Base-by-base conservation (phyloP, 2,888 invertebrate genomes). In the Aspidiotus rigidus region DNA sequence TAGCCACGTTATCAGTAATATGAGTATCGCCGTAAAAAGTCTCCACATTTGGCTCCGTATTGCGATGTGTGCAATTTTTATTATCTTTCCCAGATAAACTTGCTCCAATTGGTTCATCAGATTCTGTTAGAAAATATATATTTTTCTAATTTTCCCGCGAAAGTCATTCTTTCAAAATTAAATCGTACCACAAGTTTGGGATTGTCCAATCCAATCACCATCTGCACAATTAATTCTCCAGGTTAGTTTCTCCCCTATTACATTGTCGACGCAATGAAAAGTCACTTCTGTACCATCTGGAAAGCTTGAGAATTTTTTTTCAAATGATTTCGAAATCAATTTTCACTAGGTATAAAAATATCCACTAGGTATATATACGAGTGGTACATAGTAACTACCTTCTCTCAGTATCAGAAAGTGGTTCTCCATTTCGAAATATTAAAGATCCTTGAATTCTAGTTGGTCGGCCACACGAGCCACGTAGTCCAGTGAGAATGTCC, bases 201-300 rank as follows among this genome's bases (percentile, higher is more conserved):
- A 86, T 75, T 88, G 83, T 28, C 90, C 91, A 71, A 89, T 85
- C 92, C 92, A 92, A 73, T 83, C 85, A 0, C 91, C 91, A 74
- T 90, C 87, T 76, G 90, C 89, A 75, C 91, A 92, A 69, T 88
- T 85, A 39, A 91, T 86, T 74, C 88, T 87, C 92, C 92, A 92
- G 0, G 89, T 88, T 40, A 86, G 88, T 75, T 87, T 86, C 78
- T 90, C 90, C 0, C 88, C 89, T 80, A 89, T 87, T 57, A 88
- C 86, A 72, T 87, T 87, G 1, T 87, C 87, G 73, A 90, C 89
- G 77, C 92, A 92, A 74, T 88, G 85, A 78, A 90, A 92, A 7
- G 87, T 87, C 64, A 91, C 88, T 79, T 90, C 89, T 0, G 89
- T 88, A 0, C 89, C 89, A 74, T 90, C 89, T 7, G 90, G 87